Base-by-base conservation (phyloP, 2,113 vertebrate species). In the Camelus bactrianus region DNA sequence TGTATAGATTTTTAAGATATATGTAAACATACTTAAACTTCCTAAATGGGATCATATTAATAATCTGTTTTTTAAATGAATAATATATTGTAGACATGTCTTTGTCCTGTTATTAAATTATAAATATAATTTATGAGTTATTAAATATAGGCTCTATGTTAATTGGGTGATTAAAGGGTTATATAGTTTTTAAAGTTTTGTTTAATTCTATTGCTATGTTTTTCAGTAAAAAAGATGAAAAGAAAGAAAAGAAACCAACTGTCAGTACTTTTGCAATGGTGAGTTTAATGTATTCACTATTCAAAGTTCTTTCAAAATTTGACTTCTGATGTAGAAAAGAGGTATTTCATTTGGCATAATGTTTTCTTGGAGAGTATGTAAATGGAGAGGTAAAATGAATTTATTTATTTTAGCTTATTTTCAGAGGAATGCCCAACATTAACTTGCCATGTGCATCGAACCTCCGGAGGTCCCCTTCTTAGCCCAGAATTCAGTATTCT, bases 241-340 rank as follows among this genome's bases (percentile, higher is more conserved):
- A 97, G 72, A 93, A 95, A 76, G 97, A 97, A 96, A 97, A 94
- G 81, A 96, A 52, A 87, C 97, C 97, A 96, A 89, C 86, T 67
- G 97, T 98, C 75, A 96, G 97, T 72, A 2, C 8, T 38, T n/a
- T 98, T 81, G 26, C 97, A 89, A 97, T 98, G 97, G 98, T 98
- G 52, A 97, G 97, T 96, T 94, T 87, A 89, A 76, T 92, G 48
- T 89, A 24, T 83, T 87, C 15, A n/a, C 69, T 77, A 46, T 89
- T 80, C 16, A 73, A 64, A 89, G 75, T 90, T n/a, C 35, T 84
- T 79, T 38, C 50, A n/a, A 76, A 82, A 84, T 90, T 62, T 81
- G 54, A 90, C 20, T 76, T 67, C 42, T 81, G 79, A 17, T 20
- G 54, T 80, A 72, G n/a, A 94, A 91, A 70, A 84, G 67, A 92